Conservation (phyloP, 2,888 invertebrate species). For the Lymantria dispar region DNA sequence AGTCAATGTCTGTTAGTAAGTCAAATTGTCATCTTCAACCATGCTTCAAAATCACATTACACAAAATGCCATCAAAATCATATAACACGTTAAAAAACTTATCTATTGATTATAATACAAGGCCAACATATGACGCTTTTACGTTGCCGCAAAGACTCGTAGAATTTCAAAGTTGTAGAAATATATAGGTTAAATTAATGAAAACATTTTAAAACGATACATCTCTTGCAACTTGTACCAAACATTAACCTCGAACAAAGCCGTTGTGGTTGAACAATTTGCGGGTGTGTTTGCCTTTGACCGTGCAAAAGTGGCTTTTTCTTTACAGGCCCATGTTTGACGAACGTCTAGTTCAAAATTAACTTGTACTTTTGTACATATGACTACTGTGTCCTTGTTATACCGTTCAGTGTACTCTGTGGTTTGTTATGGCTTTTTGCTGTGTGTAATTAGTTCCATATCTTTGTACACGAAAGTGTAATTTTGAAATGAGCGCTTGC, state of each 20-base stretch:
- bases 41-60: too few species aligned
- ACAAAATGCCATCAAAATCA: too few species aligned
- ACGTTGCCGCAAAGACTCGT: too few species aligned
- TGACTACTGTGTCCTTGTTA: constrained; percentile 17
- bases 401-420: constrained; percentile 14
- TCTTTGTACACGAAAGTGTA: neutral
- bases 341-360: constrained; percentile 35
- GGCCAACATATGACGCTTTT: too few species aligned
- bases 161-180: too few species aligned
- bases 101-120: too few species aligned
- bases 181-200: neutral
- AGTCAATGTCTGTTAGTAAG: too few species aligned
- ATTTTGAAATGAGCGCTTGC: constrained; percentile 3
- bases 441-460: neutral
- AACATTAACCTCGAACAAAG: constrained; percentile 39
- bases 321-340: constrained; percentile 40
- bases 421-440: constrained; percentile 14
- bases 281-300: constrained; percentile 59
- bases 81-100: too few species aligned
- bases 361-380: constrained; percentile 25
- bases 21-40: too few species aligned
- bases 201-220: neutral
- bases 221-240: constrained; percentile 28
- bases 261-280: constrained; percentile 58
- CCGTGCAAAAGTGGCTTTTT: constrained; percentile 51